Evolutionary conservation across 1,140 invertebrate genomes (phyloP).

Genomic region (Scylla paramamosain): DNA sequence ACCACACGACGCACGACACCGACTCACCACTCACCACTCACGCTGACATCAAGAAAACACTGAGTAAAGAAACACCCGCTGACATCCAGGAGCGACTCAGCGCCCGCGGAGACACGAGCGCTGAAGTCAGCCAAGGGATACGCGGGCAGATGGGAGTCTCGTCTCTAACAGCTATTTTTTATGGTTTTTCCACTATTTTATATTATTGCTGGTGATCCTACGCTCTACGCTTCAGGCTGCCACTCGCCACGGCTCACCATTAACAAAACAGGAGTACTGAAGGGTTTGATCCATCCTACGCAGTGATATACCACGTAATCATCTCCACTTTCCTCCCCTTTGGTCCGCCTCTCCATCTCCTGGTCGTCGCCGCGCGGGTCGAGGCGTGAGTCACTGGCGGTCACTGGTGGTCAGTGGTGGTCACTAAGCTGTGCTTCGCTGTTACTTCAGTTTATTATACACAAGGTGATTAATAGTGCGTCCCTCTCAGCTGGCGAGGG

Average conservation of each 20-base stretch:
- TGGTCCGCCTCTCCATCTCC: not conserved
- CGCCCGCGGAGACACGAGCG: not conserved
- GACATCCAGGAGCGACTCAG: not conserved
- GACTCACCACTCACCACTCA: not conserved
- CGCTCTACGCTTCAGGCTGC: not conserved
- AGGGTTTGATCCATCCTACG: not conserved
- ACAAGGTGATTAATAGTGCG: not conserved
- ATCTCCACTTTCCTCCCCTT: not conserved
- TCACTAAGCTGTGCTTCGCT: not conserved
- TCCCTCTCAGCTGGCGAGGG: not conserved
- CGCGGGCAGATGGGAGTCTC: not conserved
- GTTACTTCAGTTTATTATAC: not conserved
- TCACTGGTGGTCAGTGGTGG: no score
- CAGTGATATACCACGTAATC: not conserved
- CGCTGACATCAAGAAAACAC: not conserved
- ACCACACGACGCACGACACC: not conserved
- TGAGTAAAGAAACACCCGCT: not conserved
- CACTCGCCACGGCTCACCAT: not conserved
- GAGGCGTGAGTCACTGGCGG: no score
- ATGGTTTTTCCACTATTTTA: conserved; percentile 14
- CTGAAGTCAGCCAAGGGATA: not conserved
- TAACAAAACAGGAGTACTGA: not conserved
- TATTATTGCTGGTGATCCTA: conserved; percentile 14
- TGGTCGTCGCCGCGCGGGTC: not conserved
- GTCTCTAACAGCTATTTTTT: not conserved